phyloP scores from a whole-genome alignment of 1,140 invertebrate species.

The Drosophila kepulauana region DNA sequence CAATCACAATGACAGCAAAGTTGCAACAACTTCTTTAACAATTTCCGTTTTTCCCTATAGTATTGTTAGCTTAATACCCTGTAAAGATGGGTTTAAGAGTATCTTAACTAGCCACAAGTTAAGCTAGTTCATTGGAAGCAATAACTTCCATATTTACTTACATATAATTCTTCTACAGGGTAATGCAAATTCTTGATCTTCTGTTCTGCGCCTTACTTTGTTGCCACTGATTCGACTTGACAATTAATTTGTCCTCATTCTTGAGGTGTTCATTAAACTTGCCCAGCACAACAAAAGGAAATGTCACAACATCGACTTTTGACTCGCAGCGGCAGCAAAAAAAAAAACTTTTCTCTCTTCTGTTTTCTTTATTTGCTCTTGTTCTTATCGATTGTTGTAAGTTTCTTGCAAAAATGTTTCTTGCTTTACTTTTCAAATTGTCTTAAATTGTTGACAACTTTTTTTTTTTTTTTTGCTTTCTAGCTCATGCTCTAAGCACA shows the following conservation, averaged over 20 bases:
- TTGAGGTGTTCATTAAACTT: constrained; percentile 34
- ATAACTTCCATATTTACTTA: no score
- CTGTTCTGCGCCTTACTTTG: background rate
- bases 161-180: no score
- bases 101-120: no score
- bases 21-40: constrained; percentile 34
- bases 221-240: constrained; percentile 23
- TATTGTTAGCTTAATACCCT: constrained; percentile 29
- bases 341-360: constrained; percentile 28
- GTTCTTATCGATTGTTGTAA: constrained; percentile 7
- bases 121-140: no score
- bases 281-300: constrained; percentile 17
- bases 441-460: background rate
- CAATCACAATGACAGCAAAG: constrained; percentile 27
- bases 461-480: background rate
- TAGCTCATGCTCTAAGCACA: background rate
- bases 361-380: constrained; percentile 4
- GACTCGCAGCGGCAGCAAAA: background rate
- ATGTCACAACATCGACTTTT: constrained; percentile 9
- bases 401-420: constrained; percentile 5
- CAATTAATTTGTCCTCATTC: constrained; percentile 36
- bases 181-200: background rate
- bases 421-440: constrained; percentile 3
- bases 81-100: background rate
- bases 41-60: constrained; percentile 32